A percentile compares a stretch with the other conserved stretches of the same genome.
Evolutionary conservation across 2,797 vertebrate species (phyloP).

Genomic region (Urophycis tenuis): DNA sequence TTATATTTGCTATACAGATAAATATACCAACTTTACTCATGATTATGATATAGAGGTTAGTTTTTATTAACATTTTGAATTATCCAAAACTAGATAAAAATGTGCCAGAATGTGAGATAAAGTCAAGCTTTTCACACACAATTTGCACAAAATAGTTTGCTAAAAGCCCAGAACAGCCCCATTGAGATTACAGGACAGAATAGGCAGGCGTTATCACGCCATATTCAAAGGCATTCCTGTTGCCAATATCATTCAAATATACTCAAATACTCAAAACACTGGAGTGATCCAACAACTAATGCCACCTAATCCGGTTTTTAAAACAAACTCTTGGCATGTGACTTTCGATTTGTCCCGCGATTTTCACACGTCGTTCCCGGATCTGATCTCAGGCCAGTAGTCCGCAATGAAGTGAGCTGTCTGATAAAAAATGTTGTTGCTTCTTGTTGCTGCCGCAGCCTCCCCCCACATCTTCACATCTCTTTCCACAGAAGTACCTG

Average conservation of each 20-base stretch:
- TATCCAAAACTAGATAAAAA: not conserved
- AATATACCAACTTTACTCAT: not conserved
- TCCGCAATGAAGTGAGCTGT: not conserved
- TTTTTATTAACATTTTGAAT: not conserved
- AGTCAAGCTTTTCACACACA: not conserved
- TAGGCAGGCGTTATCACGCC: not conserved
- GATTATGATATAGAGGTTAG: not conserved
- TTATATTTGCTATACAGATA: not conserved
- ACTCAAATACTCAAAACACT: not conserved
- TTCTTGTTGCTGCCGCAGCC: not conserved
- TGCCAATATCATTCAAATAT: not conserved
- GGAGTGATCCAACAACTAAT: not conserved
- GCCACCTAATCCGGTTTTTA: not conserved
- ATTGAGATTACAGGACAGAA: not conserved
- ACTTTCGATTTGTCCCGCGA: not conserved
- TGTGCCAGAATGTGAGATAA: no score
- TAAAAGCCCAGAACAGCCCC: not conserved
- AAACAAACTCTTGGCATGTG: not conserved
- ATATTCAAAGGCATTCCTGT: not conserved
- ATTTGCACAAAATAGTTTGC: not conserved
- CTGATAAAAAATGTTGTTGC: not conserved
- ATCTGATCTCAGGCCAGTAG: not conserved
- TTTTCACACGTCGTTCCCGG: not conserved
- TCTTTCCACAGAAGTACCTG: not conserved
- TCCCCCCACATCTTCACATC: not conserved